Evolutionary conservation across 2,888 invertebrate genomes (phyloP), one percentile per base, ranked within the genome.

Genomic region (Molorchus minor): DNA sequence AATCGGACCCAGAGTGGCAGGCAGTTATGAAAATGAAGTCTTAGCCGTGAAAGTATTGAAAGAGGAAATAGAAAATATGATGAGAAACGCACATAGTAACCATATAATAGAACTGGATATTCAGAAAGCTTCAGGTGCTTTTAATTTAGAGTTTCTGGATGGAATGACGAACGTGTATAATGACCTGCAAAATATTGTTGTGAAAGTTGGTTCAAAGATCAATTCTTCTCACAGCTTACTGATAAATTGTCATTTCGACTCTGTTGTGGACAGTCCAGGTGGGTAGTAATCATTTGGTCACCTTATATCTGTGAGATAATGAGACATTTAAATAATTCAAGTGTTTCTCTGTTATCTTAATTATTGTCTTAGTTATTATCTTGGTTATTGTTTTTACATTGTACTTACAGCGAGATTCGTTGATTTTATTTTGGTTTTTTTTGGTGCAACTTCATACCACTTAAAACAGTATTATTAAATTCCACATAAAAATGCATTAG

Each of bases 181-280:
- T 67, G 86, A 88, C 74, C 84, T 86, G 57, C 85, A 85, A 69
- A 91, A 91, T 78, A 84, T 91, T 33, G 79, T 90, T 43, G 90
- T 88, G 16, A 86, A 85, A 77, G 81, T 91, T 58, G 85, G 87
- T 30, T 86, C 88, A 0, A 77, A 77, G 36, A 79, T 81, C 58
- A 77, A 81, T 60, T 84, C 85, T 3, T 82, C 84, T 51, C 80
- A 84, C 71, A 86, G 86, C 76, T 79, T 91, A 57, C 80, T 92
- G 58, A 81, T 92, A 58, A 92, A 92, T 77, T 92, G 92, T 75
- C 92, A 92, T 79, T 91, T 87, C 78, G 92, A 92, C 77, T 85
- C 88, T 35, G 88, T 89, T 62, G 82, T 87, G 8, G 88, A 88
- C 71, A 90, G 90, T 77, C 89, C 90, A 77, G 91, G 90, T 88